A percentile compares a stretch with the other conserved stretches of the same genome.
These are phyloP conservation scores for Cotesia typhae DNA, from an alignment of 1,140 invertebrate species.

Conservation along the genomic window DNA sequence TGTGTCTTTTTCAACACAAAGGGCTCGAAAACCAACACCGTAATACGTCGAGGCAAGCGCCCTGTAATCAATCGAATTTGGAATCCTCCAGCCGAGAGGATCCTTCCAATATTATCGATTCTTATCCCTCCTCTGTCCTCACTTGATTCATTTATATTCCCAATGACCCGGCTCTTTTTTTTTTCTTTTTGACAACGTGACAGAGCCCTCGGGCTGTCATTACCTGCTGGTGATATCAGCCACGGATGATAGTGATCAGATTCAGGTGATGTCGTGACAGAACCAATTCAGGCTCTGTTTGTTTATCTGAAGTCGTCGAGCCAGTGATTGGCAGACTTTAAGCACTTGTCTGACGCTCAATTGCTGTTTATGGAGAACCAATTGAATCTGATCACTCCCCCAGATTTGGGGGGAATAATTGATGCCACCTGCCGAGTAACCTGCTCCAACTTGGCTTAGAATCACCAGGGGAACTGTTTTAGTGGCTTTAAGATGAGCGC, in stretches of 20 bases:
- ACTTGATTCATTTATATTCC: too few relatives aligned
- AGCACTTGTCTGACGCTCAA: too few relatives aligned
- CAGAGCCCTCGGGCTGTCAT: too few relatives aligned
- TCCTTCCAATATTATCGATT: conserved; percentile 22
- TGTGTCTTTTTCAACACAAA: conserved; percentile 67
- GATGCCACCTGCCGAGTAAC: conserved; percentile 65
- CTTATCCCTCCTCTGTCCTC: too few relatives aligned
- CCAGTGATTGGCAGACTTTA: not conserved
- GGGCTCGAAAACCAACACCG: conserved; percentile 69
- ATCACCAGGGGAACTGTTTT: conserved; percentile 18
- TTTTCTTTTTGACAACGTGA: too few relatives aligned
- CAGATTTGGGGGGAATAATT: conserved; percentile 52
- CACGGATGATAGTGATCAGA: too few relatives aligned
- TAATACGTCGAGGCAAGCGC: conserved; percentile 63
- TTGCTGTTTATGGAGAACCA: not conserved
- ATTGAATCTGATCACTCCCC: not conserved
- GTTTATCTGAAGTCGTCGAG: not conserved
- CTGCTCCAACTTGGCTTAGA: conserved; percentile 43
- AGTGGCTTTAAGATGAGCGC: conserved; percentile 34
- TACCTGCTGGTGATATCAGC: too few relatives aligned
- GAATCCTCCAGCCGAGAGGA: conserved; percentile 28
- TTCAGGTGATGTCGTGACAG: conserved; percentile 35
- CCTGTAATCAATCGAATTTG: conserved; percentile 60
- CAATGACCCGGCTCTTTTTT: too few relatives aligned
- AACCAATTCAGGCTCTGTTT: conserved; percentile 54